These are phyloP conservation scores for Pyralis farinalis DNA, from an alignment of 2,888 invertebrate species.

Conservation along the genomic window DNA sequence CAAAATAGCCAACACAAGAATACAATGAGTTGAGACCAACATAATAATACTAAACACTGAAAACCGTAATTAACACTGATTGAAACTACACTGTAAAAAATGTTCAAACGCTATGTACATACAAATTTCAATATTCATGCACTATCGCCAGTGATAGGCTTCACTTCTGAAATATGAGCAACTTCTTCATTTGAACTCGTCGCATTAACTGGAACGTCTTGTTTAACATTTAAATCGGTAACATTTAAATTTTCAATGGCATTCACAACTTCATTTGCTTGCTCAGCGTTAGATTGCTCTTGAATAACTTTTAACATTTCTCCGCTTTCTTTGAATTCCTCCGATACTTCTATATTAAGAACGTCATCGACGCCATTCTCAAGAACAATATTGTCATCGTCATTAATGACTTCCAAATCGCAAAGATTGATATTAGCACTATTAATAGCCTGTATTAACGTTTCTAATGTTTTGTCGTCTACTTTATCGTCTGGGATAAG, in stretches of 20 bases:
- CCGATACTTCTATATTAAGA: constrained; percentile 19
- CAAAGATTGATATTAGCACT: constrained; percentile 52
- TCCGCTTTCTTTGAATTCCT: constrained; percentile 12
- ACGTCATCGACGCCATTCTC: constrained; percentile 8
- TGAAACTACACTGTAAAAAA: constrained; percentile 21
- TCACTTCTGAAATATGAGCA: constrained; percentile 37
- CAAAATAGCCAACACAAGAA: constrained; percentile 15
- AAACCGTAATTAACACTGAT: constrained; percentile 16
- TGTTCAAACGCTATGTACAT: constrained; percentile 30
- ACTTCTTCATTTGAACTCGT: constrained; percentile 28
- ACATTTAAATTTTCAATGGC: constrained; percentile 11
- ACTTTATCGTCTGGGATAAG: constrained; percentile 30
- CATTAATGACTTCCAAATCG: constrained; percentile 47
- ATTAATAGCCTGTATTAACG: constrained; percentile 56
- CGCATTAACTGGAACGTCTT: constrained; percentile 8
- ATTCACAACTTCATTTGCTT: constrained; percentile 6
- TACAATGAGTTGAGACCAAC: constrained; percentile 14
- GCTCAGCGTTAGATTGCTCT: constrained; percentile 5
- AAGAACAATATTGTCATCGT: constrained; percentile 20
- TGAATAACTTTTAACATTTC: constrained; percentile 4
- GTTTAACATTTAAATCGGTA: constrained; percentile 10
- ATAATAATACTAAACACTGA: constrained; percentile 19
- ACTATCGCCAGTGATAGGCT: constrained; percentile 29
- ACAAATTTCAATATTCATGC: constrained; percentile 22
- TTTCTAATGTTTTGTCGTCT: constrained; percentile 54